These are phyloP conservation scores for Caradrina clavipalpis DNA, from an alignment of 2,888 invertebrate genomes.

Conservation along the genomic window DNA sequence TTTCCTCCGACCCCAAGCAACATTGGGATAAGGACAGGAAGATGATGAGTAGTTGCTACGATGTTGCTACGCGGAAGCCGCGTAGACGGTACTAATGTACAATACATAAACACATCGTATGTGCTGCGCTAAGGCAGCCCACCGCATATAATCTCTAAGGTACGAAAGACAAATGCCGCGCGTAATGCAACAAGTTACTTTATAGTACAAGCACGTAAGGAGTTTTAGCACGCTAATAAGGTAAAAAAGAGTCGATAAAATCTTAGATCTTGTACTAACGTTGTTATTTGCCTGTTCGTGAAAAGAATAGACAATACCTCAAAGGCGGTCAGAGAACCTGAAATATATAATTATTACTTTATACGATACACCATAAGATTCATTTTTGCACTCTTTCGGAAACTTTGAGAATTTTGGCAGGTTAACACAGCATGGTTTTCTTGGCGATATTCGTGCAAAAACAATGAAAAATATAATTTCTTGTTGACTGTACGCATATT, in stretches of 20 bases:
- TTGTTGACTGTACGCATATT: conserved; percentile 11
- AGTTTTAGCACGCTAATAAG: neutral
- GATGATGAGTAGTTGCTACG: neutral
- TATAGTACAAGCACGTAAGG: conserved; percentile 3
- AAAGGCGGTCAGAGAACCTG: neutral
- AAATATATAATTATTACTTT: too few relatives aligned
- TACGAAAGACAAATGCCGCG: neutral
- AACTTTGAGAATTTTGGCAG: neutral
- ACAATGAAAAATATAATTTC: neutral
- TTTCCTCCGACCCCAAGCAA: too few relatives aligned
- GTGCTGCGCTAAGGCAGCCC: neutral
- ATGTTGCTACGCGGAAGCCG: neutral
- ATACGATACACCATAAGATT: too few relatives aligned
- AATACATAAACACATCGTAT: neutral
- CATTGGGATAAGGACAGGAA: too few relatives aligned
- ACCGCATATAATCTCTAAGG: too few relatives aligned
- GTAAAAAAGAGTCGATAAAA: neutral
- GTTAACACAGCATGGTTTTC: neutral
- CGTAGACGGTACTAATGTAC: neutral
- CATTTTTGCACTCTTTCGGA: neutral
- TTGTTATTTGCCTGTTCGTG: conserved; percentile 1
- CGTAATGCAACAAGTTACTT: conserved; percentile 5
- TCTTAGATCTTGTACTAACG: neutral
- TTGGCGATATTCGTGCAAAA: too few relatives aligned
- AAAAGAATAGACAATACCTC: conserved; percentile 1